Base-by-base conservation (phyloP, 53 echinoderm and acorn worm genomes). In the Astropecten irregularis region DNA sequence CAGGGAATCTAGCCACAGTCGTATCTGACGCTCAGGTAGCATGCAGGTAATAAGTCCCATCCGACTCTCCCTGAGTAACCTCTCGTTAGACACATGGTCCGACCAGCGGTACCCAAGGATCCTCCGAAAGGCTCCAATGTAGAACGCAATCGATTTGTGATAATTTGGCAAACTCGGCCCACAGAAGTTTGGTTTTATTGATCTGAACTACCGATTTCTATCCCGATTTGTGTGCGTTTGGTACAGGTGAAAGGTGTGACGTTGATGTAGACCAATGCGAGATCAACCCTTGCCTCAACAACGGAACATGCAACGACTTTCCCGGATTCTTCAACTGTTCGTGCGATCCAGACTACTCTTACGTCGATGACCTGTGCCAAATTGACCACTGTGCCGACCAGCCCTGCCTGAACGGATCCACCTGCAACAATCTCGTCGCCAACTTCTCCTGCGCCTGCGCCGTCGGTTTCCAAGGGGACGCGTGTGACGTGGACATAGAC, bases 201-300 rank as follows among this genome's bases (percentile, higher is more conserved):
- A n/a, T n/a, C n/a, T n/a, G n/a, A n/a, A n/a, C n/a, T n/a, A n/a
- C n/a, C n/a, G n/a, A n/a, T n/a, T n/a, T n/a, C n/a, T n/a, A n/a
- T n/a, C n/a, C n/a, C n/a, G n/a, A n/a, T n/a, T n/a, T n/a, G n/a
- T n/a, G n/a, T n/a, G n/a, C n/a, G n/a, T n/a, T n/a, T n/a, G n/a
- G n/a, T n/a, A 37, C 84, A 16, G 99, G 99, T 36, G 70, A 68
- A 14, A 72, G 77, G n/a, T 95, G 99, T 74, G 86, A 92, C n/a
- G 51, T 23, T 20, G 37, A 88, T 22, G 40, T 63, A 2, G 73
- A 88, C 26, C 71, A 88, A 0, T 88, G 88, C 37, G 36, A 32
- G 2, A 26, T 61, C 18, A 42, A 44, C 19, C 82, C 88, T 21
- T 88, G 88, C 42, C 39, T 57, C 31, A 88, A 88, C 70, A 70